Conservation (phyloP, 2,888 invertebrate species). For the Melipona beecheii region DNA sequence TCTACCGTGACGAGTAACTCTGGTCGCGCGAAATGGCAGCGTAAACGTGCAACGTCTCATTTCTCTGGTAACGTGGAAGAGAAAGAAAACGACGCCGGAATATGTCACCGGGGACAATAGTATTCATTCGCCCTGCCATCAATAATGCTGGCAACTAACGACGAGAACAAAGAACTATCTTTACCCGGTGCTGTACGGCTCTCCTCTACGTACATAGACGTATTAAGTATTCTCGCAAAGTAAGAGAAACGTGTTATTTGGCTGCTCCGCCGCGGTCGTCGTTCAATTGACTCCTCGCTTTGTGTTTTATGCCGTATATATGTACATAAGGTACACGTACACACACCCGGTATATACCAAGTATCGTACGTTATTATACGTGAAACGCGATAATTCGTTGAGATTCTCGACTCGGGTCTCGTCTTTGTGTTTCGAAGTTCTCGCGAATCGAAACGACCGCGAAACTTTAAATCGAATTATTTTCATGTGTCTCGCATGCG, state of each 20-base stretch:
- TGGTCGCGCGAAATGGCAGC: too few relatives aligned
- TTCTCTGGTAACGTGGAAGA: too few relatives aligned
- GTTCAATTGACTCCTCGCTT: not conserved
- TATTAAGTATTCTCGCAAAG: not conserved
- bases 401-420: not conserved
- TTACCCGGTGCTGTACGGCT: too few relatives aligned
- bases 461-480: not conserved
- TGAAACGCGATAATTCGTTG: too few relatives aligned
- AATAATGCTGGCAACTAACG: too few relatives aligned
- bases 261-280: not conserved
- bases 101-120: too few relatives aligned
- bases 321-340: not conserved
- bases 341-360: not conserved
- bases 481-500: not conserved
- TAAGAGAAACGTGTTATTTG: not conserved
- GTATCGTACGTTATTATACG: not conserved
- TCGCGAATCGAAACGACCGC: not conserved
- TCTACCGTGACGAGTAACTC: too few relatives aligned
- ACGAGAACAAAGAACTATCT: too few relatives aligned
- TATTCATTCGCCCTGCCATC: too few relatives aligned
- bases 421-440: not conserved
- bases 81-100: too few relatives aligned
- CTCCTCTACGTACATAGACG: too few relatives aligned
- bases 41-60: too few relatives aligned
- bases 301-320: not conserved